Base-by-base conservation (phyloP, 2,888 invertebrate genomes). In the Ptilodon capucinus region DNA sequence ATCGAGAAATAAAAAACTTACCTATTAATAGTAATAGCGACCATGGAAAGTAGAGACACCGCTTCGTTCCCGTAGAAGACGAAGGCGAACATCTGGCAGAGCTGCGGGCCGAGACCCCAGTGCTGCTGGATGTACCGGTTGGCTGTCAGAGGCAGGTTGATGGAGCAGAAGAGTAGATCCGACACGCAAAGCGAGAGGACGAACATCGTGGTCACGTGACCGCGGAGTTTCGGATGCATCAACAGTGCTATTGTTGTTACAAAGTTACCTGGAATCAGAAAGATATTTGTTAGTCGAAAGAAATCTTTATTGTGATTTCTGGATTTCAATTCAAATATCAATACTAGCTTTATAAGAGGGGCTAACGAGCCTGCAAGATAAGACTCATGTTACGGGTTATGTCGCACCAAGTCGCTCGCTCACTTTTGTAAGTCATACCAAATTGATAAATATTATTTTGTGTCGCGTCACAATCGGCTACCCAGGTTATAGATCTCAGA, bases 51-150 rank as follows among this genome's bases (percentile, higher is more conserved):
- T 30, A 97, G 86, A 0, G 97, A 97, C 3, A 96, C 96, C 0
- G 97, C 97, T 43, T 97, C 97, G 78, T 97, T 97, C 50, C 97
- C 97, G 75, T 97, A 97, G 86, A 97, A 97, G 63, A 97, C 93
- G 62, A 97, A 94, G 0, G 97, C 97, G 86, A 97, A 97, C 81
- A 97, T 92, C 85, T 94, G 94, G 78, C 97, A 97, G 28, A 97
- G 91, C 1, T 92, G 92, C 16, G 94, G 93, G 0, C 97, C 96
- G 17, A 97, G 92, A 35, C 94, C 93, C 97, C 97, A 97, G 49
- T 93, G 92, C 87, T 96, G 94, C 79, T 95, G 92, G 72, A 96
- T 94, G 88, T 95, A 97, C 68, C 96, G 92, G 67, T 95, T 94
- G 16, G 97, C 97, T 0, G 97, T 97, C 54, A 97, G 88, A 0